phyloP scores from a whole-genome alignment of 2,113 vertebrate species.

The Neotoma lepida region DNA sequence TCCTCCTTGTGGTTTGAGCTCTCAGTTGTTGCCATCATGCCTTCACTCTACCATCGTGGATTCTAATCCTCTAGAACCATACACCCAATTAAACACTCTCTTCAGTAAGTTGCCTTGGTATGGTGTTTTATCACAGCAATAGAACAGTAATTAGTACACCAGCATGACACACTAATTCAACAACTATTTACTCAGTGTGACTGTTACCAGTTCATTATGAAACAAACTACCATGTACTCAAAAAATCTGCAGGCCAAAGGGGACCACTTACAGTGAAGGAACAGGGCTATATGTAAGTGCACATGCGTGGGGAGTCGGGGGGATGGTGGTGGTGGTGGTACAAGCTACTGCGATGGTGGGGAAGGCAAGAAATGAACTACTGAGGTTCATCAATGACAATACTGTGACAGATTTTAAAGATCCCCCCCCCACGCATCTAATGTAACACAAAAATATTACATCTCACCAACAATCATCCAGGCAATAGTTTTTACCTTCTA shows the following conservation, averaged over 20 bases:
- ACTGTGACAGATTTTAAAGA: not conserved
- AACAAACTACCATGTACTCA: not conserved
- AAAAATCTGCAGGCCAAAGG: not conserved
- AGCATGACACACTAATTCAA: not conserved
- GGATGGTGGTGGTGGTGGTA: no score
- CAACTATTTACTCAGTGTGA: not conserved
- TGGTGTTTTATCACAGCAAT: not conserved
- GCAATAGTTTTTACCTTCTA: not conserved
- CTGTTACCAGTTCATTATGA: not conserved
- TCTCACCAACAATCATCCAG: not conserved
- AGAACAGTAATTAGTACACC: not conserved
- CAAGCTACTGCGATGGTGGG: not conserved
- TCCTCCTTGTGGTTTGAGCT: not conserved
- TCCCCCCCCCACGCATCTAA: not conserved
- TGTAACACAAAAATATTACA: not conserved
- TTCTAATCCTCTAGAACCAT: not conserved
- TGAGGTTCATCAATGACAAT: not conserved
- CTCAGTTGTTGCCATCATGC: not conserved
- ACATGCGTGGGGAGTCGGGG: no score
- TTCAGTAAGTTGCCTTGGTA: not conserved
- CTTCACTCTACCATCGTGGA: not conserved
- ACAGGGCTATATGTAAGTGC: not conserved
- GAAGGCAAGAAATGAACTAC: not conserved
- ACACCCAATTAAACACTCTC: not conserved
- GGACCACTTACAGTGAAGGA: not conserved